Evolutionary conservation across 2,113 vertebrate genomes (phyloP).

Genomic region (Zosterops lateralis): DNA sequence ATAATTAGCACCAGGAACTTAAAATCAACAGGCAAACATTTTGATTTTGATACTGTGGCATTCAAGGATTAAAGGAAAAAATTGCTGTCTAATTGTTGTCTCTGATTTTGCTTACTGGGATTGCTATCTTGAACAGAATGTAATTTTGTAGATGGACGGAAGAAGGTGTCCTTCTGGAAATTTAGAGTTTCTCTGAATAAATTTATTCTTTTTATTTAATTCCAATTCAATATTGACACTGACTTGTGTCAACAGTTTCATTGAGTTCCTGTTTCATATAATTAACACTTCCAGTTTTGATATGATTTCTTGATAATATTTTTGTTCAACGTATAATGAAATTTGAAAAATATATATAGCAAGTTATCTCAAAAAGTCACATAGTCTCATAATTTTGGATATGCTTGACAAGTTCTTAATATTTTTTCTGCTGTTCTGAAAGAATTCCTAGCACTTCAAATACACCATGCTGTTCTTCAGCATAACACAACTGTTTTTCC

Average conservation of each 20-base stretch:
- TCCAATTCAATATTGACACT: background rate
- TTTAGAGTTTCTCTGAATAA: background rate
- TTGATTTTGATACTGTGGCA: background rate
- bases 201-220: background rate
- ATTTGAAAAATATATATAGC: background rate
- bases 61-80: background rate
- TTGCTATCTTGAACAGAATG: background rate
- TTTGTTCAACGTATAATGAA: background rate
- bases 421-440: background rate
- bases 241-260: background rate
- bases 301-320: background rate
- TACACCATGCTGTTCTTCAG: background rate
- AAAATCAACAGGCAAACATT: background rate
- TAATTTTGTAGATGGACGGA: background rate
- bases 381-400: background rate
- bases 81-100: background rate
- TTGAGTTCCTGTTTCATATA: background rate
- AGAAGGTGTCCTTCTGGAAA: background rate
- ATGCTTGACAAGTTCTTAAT: background rate
- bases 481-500: background rate
- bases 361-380: background rate
- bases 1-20: background rate
- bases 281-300: background rate
- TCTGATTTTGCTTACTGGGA: background rate
- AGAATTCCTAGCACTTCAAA: background rate